Percentiles rank a stretch among this genome's conserved stretches.
Evolutionary conservation across 2,888 invertebrate species (phyloP).

Genomic region (Nowickia ferox): DNA sequence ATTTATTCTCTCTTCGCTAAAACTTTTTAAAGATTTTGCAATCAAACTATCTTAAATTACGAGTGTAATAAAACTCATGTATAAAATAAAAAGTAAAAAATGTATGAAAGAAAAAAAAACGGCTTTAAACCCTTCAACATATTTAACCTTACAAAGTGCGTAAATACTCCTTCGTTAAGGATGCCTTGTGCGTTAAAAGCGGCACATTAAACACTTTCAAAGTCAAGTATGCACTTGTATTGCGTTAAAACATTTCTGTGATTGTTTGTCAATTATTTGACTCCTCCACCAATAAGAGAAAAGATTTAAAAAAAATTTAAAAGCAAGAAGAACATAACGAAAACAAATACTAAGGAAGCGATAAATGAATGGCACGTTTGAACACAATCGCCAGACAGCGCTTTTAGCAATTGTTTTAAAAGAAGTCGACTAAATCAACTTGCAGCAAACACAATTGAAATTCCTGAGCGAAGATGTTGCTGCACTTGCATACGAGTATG

Average conservation of each 20-base stretch:
- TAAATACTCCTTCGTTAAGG: neutral
- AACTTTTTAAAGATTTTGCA: too few relatives aligned
- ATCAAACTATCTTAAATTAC: too few relatives aligned
- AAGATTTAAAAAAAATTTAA: neutral
- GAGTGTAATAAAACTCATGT: too few relatives aligned
- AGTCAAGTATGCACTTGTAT: slow-evolving; percentile 63
- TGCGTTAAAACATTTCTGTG: slow-evolving; percentile 73
- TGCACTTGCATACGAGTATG: neutral
- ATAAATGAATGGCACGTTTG: slow-evolving; percentile 64
- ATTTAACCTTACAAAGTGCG: neutral
- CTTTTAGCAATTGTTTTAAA: slow-evolving; percentile 51
- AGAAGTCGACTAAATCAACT: slow-evolving; percentile 42
- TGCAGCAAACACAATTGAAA: slow-evolving; percentile 62
- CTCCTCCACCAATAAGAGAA: slow-evolving; percentile 67
- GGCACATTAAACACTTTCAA: slow-evolving; percentile 55
- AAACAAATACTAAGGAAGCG: slow-evolving; percentile 53
- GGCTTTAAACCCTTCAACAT: neutral
- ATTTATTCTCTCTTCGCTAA: too few relatives aligned
- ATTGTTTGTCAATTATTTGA: slow-evolving; percentile 75
- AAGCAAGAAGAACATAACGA: slow-evolving; percentile 9
- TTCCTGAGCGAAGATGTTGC: slow-evolving; percentile 45
- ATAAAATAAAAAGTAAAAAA: too few relatives aligned
- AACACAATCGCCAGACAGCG: slow-evolving; percentile 50
- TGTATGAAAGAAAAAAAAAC: neutral
- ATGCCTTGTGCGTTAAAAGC: slow-evolving; percentile 14